Evolutionary conservation across 2,113 vertebrate species (phyloP), one percentile per base, ranked within the genome.

Genomic region (Oncorhynchus gorbuscha): DNA sequence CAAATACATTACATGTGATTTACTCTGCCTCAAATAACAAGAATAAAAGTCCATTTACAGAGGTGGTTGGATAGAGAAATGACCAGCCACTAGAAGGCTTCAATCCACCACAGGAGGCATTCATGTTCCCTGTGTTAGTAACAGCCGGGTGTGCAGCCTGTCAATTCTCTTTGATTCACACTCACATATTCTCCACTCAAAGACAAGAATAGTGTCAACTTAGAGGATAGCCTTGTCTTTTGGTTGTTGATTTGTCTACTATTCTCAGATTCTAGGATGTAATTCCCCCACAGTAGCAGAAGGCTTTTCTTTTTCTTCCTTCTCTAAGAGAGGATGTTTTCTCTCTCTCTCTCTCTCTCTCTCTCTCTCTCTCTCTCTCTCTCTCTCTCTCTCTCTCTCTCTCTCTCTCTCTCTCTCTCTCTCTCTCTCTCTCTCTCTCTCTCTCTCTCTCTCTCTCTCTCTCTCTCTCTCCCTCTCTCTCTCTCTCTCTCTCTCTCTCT

Each of bases 1-100:
- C 76, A 85, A 85, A 89, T 76, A 77, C 76, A 89, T 89, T 88
- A 85, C 84, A 83, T 82, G 69, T 87, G 81, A 85, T 88, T 89
- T 90, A 76, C 79, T 89, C 80, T 65, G 78, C 35, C 55, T 88
- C 78, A 78, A 86, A 89, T 83, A 87, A 86, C 82, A 82, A 88
- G 85, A 88, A 80, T 79, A 81, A 83, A 87, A 86, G 82, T 88
- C 83, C 76, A 55, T 55, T 55, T 55, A 16, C 51, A 55, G 16
- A 55, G 51, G 51, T 55, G 51, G 51, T 55, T 55, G 12, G 51
- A 55, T 16, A 78, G 76, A 81, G 76, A 84, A 83, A 75, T 78
- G 76, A 84, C 80, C 81, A 80, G 80, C 80, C 76, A 81, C 86
- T 61, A 81, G 76, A 84, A 76, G 79, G 84, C 84, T 83, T 87